Conservation (phyloP, 2,797 vertebrate genomes). For the Danio albolineatus region DNA sequence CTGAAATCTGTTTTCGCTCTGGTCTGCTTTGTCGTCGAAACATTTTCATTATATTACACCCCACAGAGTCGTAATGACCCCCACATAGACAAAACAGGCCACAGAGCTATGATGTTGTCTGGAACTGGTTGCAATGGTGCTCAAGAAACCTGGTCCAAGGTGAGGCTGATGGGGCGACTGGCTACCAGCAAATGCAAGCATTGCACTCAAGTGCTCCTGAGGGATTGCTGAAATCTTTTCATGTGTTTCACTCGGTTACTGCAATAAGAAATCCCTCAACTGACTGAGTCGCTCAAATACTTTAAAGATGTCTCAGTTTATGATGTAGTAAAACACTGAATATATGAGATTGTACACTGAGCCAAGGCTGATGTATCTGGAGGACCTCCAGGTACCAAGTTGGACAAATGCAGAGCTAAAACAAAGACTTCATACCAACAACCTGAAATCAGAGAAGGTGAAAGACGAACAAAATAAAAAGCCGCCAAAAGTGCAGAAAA, state of each 20-base stretch:
- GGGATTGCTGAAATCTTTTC: conserved; percentile 29
- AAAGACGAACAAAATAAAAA: neutral
- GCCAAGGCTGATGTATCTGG: conserved; percentile 60
- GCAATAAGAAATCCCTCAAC: conserved; percentile 49
- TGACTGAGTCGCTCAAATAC: conserved; percentile 46
- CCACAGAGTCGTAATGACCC: conserved; percentile 70
- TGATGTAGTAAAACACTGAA: conserved; percentile 63
- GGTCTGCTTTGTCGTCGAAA: conserved; percentile 72
- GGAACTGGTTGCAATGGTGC: conserved; percentile 57
- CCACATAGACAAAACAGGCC: conserved; percentile 73
- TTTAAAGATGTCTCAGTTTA: conserved; percentile 59
- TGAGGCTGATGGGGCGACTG: conserved; percentile 36
- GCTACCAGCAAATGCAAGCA: conserved; percentile 28
- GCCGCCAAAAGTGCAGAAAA: neutral
- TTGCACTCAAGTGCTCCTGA: conserved; percentile 19
- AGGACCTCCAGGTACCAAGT: conserved; percentile 49
- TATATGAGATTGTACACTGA: conserved; percentile 50
- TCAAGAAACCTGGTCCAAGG: conserved; percentile 11
- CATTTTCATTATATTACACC: conserved; percentile 77
- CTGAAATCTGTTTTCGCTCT: conserved; percentile 72
- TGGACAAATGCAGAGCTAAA: conserved; percentile 26
- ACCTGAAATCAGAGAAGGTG: neutral
- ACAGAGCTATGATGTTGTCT: conserved; percentile 69
- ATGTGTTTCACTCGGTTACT: conserved; percentile 6
- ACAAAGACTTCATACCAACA: conserved; percentile 30